Evolutionary conservation across 1,140 invertebrate species (phyloP).

Genomic region (Hylyphantes graminicola): DNA sequence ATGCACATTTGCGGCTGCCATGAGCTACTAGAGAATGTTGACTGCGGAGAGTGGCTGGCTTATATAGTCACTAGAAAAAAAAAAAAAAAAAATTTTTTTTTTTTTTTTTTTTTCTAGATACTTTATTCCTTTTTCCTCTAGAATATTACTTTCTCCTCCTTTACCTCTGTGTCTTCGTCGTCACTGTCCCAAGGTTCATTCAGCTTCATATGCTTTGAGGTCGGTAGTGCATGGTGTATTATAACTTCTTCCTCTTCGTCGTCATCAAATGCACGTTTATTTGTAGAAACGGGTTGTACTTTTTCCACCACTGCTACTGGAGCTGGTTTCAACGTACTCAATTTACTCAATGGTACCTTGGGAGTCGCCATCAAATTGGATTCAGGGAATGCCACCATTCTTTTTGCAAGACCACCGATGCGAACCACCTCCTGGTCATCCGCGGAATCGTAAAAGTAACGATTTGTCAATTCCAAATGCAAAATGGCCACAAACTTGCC

Average conservation of each 20-base stretch:
- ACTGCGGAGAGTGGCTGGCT: too few species aligned
- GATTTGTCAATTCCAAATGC: not conserved
- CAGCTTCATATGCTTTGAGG: too few species aligned
- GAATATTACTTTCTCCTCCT: not conserved
- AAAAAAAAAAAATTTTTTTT: conserved; percentile 1
- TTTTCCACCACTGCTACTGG: too few species aligned
- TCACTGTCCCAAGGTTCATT: not conserved
- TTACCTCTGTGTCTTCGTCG: not conserved
- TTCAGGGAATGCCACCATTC: not conserved
- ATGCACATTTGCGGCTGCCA: too few species aligned
- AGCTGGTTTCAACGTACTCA: too few species aligned
- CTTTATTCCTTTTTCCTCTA: too few species aligned
- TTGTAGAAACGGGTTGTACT: too few species aligned
- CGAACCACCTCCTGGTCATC: not conserved
- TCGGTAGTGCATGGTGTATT: too few species aligned
- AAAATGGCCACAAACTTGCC: not conserved
- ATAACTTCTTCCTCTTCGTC: not conserved
- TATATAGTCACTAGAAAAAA: not conserved
- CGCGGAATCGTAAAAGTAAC: not conserved
- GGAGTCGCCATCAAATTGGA: not conserved
- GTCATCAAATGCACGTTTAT: not conserved
- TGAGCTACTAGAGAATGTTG: too few species aligned
- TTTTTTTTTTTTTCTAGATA: too few species aligned
- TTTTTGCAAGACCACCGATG: not conserved
- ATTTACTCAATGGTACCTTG: too few species aligned